These are phyloP conservation scores for Alethe diademata DNA, from an alignment of 2,113 vertebrate genomes.

Conservation along the genomic window DNA sequence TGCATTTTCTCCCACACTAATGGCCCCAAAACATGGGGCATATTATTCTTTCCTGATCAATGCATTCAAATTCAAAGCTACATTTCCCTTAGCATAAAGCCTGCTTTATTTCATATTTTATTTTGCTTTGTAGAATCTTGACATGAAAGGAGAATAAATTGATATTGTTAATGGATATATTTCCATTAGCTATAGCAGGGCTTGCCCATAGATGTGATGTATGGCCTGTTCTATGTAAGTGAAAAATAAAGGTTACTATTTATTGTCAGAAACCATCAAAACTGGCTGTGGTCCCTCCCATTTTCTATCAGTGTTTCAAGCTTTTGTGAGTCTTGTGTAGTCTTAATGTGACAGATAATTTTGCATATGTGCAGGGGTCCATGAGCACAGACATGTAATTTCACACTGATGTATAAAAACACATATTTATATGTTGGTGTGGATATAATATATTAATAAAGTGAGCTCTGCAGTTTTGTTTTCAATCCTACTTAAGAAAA, in stretches of 20 bases:
- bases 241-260: not conserved
- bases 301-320: not conserved
- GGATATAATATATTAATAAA: not conserved
- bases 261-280: not conserved
- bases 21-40: not conserved
- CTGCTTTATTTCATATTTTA: not conserved
- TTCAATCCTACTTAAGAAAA: not conserved
- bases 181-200: not conserved
- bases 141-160: not conserved
- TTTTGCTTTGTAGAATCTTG: not conserved
- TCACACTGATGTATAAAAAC: not conserved
- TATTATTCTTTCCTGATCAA: not conserved
- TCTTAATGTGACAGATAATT: not conserved
- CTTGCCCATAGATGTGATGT: not conserved
- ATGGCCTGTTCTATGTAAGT: not conserved
- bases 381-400: not conserved
- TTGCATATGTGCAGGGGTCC: accelerated
- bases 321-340: not conserved
- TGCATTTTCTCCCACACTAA: not conserved
- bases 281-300: not conserved
- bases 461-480: not conserved
- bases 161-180: not conserved
- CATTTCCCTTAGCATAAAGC: not conserved
- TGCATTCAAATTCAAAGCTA: not conserved
- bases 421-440: accelerated